Base-by-base conservation (phyloP, 2,797 vertebrate genomes). In the Hyperoplus immaculatus region DNA sequence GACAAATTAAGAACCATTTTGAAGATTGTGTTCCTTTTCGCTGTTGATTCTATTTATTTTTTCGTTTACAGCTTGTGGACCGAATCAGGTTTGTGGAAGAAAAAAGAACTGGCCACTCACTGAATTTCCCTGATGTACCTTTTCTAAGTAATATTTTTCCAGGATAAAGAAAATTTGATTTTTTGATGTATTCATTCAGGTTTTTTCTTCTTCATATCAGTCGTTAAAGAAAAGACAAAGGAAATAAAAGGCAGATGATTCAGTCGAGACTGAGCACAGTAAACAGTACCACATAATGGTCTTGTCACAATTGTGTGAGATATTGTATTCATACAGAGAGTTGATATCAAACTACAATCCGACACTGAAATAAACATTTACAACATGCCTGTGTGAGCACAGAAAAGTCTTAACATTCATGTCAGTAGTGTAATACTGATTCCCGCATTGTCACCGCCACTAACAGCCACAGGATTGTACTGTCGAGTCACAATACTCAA, bases 401-500 rank as follows among this genome's bases (percentile, higher is more conserved):
- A 80, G 41, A 90, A 77, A 36, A 80, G 75, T 68, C 73, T 72
- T 70, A 83, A 72, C 81, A 61, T 78, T 85, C 50, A 77, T 87
- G 77, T 80, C 83, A 69, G 54, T 85, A 80, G 68, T 86, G 65
- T 64, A 59, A 80, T 59, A 75, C 72, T 74, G 71, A 78, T 87
- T 88, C 73, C 83, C 79, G 75, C 78, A 87, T 85, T 89, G 87
- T 89, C 69, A 59, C 68, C 78, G 21, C 43, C 63, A 15, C 80
- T 81, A 86, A 80, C 73, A 80, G 80, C 85, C 46, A 63, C 69
- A 72, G 68, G 79, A 89, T 83, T 86, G 75, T 82, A 83, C 39
- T 81, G 76, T 75, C 18, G 58, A 84, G 45, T 78, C 68, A 79
- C 83, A 87, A 86, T 84, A 42, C 80, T 83, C 54, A 90, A 91